A percentile compares a stretch with the other conserved stretches of the same genome.
phyloP scores from a whole-genome alignment of 2,113 vertebrate species.

The Geococcyx californianus region DNA sequence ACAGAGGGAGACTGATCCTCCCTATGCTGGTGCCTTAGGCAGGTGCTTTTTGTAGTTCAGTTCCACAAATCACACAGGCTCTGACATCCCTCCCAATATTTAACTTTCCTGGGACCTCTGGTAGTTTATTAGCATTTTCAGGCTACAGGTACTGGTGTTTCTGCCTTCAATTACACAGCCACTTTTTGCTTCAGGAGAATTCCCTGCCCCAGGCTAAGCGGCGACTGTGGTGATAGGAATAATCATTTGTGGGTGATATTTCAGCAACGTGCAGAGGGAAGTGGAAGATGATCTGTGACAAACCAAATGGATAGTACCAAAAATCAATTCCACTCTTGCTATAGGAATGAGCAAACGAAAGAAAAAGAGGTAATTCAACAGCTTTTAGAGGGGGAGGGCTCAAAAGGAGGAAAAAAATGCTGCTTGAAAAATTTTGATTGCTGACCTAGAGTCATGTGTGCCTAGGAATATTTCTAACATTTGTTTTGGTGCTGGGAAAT shows the following conservation, averaged over 20 bases:
- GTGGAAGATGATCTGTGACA: constrained; percentile 46
- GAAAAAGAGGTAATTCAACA: background rate
- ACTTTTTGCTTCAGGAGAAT: background rate
- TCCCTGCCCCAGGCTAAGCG: constrained; percentile 10
- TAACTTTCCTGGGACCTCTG: constrained; percentile 64
- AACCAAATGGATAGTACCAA: constrained; percentile 36
- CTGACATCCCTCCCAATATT: constrained; percentile 43
- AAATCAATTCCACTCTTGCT: constrained; percentile 20
- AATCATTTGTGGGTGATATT: constrained; percentile 57
- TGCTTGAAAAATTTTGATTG: background rate
- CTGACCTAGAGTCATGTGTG: background rate
- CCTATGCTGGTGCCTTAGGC: background rate
- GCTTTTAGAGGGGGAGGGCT: background rate
- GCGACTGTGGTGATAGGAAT: background rate
- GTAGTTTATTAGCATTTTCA: constrained; percentile 53
- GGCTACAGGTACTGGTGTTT: constrained; percentile 19
- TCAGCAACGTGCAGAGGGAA: background rate
- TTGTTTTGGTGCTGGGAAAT: background rate
- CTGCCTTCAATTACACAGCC: constrained; percentile 7
- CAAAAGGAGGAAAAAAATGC: rapidly evolving
- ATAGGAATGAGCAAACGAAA: background rate
- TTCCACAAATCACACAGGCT: background rate
- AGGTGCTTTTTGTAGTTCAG: background rate
- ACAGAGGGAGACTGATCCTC: constrained; percentile 45
- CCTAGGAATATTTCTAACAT: background rate